Conservation (phyloP, 2,888 invertebrate genomes). For the Palloptera scutellata region DNA sequence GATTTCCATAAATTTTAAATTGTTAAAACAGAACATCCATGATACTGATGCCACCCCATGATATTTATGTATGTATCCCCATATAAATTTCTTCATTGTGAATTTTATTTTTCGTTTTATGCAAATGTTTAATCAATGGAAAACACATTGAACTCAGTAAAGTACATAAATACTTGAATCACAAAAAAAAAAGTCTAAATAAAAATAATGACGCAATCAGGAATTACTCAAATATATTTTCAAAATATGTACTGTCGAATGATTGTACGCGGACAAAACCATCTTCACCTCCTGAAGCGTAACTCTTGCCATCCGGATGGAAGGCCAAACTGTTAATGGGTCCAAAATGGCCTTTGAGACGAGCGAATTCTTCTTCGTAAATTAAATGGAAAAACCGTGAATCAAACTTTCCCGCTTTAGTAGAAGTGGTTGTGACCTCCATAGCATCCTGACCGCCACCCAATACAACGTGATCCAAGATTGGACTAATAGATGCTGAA, state of each 20-base stretch:
- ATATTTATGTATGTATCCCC: too few relatives aligned
- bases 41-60: too few relatives aligned
- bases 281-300: slow-evolving; percentile 98
- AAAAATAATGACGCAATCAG: not conserved
- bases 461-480: slow-evolving; percentile 93
- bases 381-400: slow-evolving; percentile 93
- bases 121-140: too few relatives aligned
- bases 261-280: slow-evolving; percentile 96
- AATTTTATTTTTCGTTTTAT: too few relatives aligned
- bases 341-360: slow-evolving; percentile 99
- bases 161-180: too few relatives aligned
- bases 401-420: slow-evolving; percentile 96
- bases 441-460: slow-evolving; percentile 99
- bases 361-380: slow-evolving; percentile 95
- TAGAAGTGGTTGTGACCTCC: slow-evolving; percentile 96
- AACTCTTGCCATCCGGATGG: slow-evolving; percentile 97
- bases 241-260: slow-evolving; percentile 96
- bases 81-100: slow-evolving; percentile 4
- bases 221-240: slow-evolving; percentile 65
- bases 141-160: too few relatives aligned
- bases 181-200: not conserved
- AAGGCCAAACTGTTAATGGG: slow-evolving; percentile 98
- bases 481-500: slow-evolving; percentile 96
- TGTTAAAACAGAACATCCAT: too few relatives aligned
- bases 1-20: too few relatives aligned